phyloP scores from a whole-genome alignment of 2,888 invertebrate genomes.

The Drosophila suboccidentalis region DNA sequence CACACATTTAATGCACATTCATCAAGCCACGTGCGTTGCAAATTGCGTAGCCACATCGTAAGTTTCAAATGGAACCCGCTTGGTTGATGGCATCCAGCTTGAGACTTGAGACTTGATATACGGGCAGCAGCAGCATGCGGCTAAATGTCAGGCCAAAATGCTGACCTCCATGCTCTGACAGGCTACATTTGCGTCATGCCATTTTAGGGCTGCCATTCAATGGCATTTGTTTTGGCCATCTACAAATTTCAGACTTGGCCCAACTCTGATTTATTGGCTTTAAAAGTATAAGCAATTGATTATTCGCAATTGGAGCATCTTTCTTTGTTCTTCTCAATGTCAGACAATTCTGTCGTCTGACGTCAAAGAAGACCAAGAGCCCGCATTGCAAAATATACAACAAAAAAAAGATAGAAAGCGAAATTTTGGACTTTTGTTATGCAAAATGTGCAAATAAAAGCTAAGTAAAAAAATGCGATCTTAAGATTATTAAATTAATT shows the following conservation, averaged over 20 bases:
- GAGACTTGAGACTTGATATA: conserved; percentile 46
- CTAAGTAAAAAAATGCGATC: conserved; percentile 19
- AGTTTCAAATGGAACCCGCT: conserved; percentile 24
- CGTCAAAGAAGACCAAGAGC: conserved; percentile 18
- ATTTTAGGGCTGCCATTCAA: conserved; percentile 69
- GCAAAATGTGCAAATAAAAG: conserved; percentile 20
- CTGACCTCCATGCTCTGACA: conserved; percentile 74
- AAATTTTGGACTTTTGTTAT: conserved; percentile 10
- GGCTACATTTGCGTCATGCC: conserved; percentile 59
- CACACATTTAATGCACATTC: conserved; percentile 49
- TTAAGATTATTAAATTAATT: conserved; percentile 51
- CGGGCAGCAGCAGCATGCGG: conserved; percentile 46
- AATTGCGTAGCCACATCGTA: conserved; percentile 64
- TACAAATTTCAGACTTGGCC: conserved; percentile 16
- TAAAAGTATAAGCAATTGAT: conserved; percentile 22
- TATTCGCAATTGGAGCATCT: conserved; percentile 44
- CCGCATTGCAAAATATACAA: conserved; percentile 35
- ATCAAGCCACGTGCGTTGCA: conserved; percentile 75
- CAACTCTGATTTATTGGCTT: conserved; percentile 25
- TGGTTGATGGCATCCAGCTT: conserved; percentile 21
- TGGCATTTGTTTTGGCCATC: conserved; percentile 61
- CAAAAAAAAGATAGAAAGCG: conserved; percentile 9
- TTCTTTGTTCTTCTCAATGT: conserved; percentile 44
- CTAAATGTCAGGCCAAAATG: conserved; percentile 69
- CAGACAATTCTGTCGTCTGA: conserved; percentile 7